Conservation (phyloP, 2,888 invertebrate species). For the Drosophila vallismaia region DNA sequence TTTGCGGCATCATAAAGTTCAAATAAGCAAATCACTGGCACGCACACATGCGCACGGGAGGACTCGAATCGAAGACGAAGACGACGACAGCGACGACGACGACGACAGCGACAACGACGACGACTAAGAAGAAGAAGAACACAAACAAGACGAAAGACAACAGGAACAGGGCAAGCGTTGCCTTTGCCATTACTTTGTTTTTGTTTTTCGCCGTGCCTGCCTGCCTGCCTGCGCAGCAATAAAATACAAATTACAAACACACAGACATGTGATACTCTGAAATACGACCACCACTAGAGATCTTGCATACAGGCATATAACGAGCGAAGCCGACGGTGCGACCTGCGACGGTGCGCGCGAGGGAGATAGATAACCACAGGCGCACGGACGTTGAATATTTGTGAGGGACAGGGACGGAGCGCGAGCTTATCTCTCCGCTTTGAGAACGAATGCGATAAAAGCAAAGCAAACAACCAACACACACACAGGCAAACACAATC, state of each 20-base stretch:
- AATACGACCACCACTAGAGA: slow-evolving; percentile 69
- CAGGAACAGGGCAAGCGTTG: background rate
- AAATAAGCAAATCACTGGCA: background rate
- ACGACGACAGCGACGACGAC: background rate
- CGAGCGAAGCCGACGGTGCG: background rate
- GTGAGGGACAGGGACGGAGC: slow-evolving; percentile 32
- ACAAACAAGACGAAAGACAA: background rate
- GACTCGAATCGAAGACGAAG: background rate
- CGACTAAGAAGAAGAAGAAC: background rate
- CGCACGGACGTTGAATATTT: slow-evolving; percentile 28
- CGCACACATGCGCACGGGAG: slow-evolving; percentile 6
- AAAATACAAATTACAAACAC: slow-evolving; percentile 54
- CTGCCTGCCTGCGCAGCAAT: slow-evolving; percentile 64
- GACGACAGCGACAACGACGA: background rate
- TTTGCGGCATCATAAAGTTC: slow-evolving; percentile 3
- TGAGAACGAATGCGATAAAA: slow-evolving; percentile 71
- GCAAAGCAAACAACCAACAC: slow-evolving; percentile 68
- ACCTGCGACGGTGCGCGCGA: slow-evolving; percentile 9
- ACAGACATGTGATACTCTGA: slow-evolving; percentile 70
- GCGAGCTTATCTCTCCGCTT: slow-evolving; percentile 65
- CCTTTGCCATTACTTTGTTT: slow-evolving; percentile 14
- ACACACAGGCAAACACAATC: slow-evolving; percentile 34
- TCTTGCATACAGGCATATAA: slow-evolving; percentile 10
- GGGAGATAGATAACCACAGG: slow-evolving; percentile 27
- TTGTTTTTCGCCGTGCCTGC: slow-evolving; percentile 14